Conservation (phyloP, 2,797 vertebrate species). For the Micromesistius poutassou region DNA sequence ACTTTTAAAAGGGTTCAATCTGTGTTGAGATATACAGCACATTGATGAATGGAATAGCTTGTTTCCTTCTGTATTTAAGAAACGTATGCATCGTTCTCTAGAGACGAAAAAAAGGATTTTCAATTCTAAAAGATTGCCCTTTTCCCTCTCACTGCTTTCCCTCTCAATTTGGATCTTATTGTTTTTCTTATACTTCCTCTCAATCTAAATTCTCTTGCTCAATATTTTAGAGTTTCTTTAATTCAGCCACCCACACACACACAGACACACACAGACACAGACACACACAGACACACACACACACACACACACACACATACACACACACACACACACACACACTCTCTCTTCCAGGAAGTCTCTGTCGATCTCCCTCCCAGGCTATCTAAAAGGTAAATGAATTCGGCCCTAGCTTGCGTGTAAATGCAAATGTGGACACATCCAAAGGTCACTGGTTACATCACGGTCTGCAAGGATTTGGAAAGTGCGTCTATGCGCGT, state of each 20-base stretch:
- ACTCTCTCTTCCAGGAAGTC: neutral
- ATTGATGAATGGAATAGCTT: neutral
- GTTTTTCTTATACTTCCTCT: neutral
- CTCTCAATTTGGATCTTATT: neutral
- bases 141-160: neutral
- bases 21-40: neutral
- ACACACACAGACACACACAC: neutral
- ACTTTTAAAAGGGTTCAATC: neutral
- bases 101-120: neutral
- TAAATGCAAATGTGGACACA: constrained; percentile 58
- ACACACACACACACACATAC: too few relatives aligned
- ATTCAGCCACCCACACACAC: neutral
- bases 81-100: neutral
- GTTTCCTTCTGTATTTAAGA: neutral
- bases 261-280: neutral
- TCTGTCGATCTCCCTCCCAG: neutral
- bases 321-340: too few relatives aligned
- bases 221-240: neutral
- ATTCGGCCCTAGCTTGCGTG: constrained; percentile 29
- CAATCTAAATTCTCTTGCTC: neutral
- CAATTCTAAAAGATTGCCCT: neutral
- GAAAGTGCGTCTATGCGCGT: neutral
- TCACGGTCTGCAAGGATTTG: constrained; percentile 39
- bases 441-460: constrained; percentile 60
- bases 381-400: constrained; percentile 20